Evolutionary conservation across 2,113 vertebrate genomes (phyloP).

Genomic region (Tetrao urogallus): DNA sequence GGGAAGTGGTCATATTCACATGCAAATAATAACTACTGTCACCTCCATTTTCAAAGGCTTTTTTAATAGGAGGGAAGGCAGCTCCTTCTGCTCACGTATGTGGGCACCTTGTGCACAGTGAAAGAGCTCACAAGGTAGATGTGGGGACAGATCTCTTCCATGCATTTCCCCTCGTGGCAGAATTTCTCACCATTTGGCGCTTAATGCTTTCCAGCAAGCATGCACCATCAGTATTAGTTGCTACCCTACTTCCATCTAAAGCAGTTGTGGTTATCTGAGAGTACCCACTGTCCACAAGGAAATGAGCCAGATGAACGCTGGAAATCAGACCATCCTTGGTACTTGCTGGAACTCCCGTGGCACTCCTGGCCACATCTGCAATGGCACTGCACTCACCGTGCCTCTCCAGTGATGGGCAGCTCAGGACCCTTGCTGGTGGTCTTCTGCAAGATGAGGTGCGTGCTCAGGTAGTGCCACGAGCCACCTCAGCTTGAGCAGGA

Average conservation of each 20-base stretch:
- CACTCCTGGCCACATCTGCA: fast-evolving
- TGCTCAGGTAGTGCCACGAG: background rate
- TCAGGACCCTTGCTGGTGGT: no score
- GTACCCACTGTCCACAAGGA: background rate
- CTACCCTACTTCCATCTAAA: background rate
- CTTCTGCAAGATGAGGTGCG: background rate
- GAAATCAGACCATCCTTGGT: background rate
- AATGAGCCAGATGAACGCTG: background rate
- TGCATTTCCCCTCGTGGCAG: background rate
- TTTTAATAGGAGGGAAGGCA: background rate
- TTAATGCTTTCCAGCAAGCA: background rate
- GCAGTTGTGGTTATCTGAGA: fast-evolving
- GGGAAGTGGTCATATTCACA: background rate
- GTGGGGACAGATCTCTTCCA: background rate
- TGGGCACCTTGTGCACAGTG: background rate
- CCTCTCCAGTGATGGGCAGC: background rate
- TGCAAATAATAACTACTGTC: background rate
- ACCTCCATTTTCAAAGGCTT: background rate
- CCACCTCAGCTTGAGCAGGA: background rate
- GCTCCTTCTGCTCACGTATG: background rate
- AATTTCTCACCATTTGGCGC: background rate
- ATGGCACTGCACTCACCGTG: fast-evolving
- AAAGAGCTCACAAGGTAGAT: background rate
- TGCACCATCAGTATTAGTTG: background rate
- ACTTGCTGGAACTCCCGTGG: no score